Evolutionary conservation across 2,113 vertebrate species (phyloP).

Genomic region (Mustela lutreola): DNA sequence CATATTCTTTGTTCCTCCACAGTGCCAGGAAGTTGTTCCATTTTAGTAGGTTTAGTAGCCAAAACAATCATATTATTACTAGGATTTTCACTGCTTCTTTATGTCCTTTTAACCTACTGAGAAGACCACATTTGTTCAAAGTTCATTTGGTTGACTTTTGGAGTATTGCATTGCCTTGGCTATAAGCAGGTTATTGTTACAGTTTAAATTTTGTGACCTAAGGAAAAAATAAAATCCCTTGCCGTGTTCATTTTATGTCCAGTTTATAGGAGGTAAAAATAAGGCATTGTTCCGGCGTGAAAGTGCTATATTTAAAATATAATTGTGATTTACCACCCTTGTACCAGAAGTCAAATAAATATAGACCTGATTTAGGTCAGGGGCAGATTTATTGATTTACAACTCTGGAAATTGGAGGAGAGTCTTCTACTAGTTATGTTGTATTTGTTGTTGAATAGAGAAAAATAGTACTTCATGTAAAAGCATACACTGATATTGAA

Average conservation of each 20-base stretch:
- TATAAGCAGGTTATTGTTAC: background rate
- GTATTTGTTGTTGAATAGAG: slow-evolving; percentile 19
- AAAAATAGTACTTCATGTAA: background rate
- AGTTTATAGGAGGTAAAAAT: slow-evolving; percentile 26
- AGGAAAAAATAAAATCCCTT: slow-evolving; percentile 10
- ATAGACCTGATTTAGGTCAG: background rate
- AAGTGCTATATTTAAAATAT: background rate
- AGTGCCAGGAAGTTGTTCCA: background rate
- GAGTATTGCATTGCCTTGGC: background rate
- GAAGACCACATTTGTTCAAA: background rate
- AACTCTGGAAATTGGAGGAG: background rate
- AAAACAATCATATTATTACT: background rate
- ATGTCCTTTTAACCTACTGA: background rate
- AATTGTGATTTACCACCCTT: background rate
- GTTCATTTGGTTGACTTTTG: background rate
- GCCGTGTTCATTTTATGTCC: background rate
- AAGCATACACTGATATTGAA: slow-evolving; percentile 14
- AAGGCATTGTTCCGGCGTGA: background rate
- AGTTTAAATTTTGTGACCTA: slow-evolving; percentile 5
- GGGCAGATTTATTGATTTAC: background rate
- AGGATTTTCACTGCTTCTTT: background rate
- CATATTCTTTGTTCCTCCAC: background rate
- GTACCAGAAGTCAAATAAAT: background rate
- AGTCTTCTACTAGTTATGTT: background rate
- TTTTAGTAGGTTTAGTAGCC: background rate